These are phyloP conservation scores for Gadopsis marmoratus DNA, from an alignment of 2,797 vertebrate genomes.

Conservation along the genomic window DNA sequence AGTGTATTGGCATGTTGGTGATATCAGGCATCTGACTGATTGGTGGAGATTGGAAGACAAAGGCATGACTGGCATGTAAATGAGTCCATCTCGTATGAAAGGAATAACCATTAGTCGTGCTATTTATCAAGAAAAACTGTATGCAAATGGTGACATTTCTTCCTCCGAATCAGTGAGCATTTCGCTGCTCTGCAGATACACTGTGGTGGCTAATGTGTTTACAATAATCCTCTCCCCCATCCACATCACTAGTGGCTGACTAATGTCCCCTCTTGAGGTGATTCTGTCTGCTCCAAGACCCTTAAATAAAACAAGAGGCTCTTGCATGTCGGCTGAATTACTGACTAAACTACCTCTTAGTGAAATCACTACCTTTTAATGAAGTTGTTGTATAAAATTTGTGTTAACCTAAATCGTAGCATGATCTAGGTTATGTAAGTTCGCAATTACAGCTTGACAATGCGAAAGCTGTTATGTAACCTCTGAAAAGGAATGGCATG, in stretches of 20 bases:
- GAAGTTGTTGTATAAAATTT: slow-evolving; percentile 41
- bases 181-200: slow-evolving; percentile 52
- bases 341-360: slow-evolving; percentile 30
- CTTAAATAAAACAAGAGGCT: slow-evolving; percentile 62
- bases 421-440: slow-evolving; percentile 54
- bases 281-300: slow-evolving; percentile 58
- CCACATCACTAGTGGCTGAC: slow-evolving; percentile 54
- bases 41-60: slow-evolving; percentile 60
- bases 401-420: slow-evolving; percentile 34
- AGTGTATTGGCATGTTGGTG: slow-evolving; percentile 62
- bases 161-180: slow-evolving; percentile 54
- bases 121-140: slow-evolving; percentile 69
- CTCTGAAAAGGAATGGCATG: slow-evolving; percentile 7
- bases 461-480: slow-evolving; percentile 50
- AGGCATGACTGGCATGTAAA: slow-evolving; percentile 65
- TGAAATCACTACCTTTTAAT: slow-evolving; percentile 54
- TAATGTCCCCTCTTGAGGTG: slow-evolving; percentile 36
- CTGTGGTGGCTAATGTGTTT: slow-evolving; percentile 61
- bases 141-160: slow-evolving; percentile 80
- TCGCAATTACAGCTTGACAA: slow-evolving; percentile 42
- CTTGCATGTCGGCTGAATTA: slow-evolving; percentile 43
- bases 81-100: slow-evolving; percentile 44
- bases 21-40: slow-evolving; percentile 61
- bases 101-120: slow-evolving; percentile 59
- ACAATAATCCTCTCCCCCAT: slow-evolving; percentile 48